A percentile compares a stretch with the other conserved stretches of the same genome.
These are phyloP conservation scores for Tricholaema leucomelas DNA, from an alignment of 2,113 vertebrate species.

Conservation along the genomic window DNA sequence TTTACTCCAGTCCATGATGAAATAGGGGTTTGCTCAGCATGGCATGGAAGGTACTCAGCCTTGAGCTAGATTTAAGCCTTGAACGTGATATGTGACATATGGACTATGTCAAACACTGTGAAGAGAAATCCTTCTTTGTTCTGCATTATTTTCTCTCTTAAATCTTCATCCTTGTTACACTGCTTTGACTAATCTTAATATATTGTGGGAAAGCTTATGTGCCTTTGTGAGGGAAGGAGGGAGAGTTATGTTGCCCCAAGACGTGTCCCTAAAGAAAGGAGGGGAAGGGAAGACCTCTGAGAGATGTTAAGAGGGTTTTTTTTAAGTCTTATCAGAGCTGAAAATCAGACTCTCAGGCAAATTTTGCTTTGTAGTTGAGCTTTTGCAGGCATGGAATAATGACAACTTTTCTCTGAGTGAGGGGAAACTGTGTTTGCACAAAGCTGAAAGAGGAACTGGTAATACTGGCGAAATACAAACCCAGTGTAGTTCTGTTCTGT, in stretches of 20 bases:
- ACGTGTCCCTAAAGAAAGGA: background rate
- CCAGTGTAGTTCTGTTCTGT: background rate
- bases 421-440: background rate
- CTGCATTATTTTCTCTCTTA: conserved; percentile 8
- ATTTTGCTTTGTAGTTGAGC: background rate
- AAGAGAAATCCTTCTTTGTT: conserved; percentile 37
- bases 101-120: conserved; percentile 44
- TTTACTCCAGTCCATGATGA: background rate
- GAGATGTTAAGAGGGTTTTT: background rate
- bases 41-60: background rate
- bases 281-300: background rate
- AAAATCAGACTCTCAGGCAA: background rate
- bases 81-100: conserved; percentile 26
- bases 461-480: background rate
- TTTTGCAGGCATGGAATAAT: background rate
- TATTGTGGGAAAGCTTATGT: background rate
- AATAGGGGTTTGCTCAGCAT: background rate
- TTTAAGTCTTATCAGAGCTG: background rate
- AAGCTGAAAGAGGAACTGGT: background rate
- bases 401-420: background rate
- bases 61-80: background rate
- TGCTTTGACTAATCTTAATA: conserved; percentile 31
- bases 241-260: background rate
- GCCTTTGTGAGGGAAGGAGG: background rate
- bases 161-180: conserved; percentile 22